phyloP scores from a whole-genome alignment of 2,888 invertebrate species.

The Eristalis intricaria region DNA sequence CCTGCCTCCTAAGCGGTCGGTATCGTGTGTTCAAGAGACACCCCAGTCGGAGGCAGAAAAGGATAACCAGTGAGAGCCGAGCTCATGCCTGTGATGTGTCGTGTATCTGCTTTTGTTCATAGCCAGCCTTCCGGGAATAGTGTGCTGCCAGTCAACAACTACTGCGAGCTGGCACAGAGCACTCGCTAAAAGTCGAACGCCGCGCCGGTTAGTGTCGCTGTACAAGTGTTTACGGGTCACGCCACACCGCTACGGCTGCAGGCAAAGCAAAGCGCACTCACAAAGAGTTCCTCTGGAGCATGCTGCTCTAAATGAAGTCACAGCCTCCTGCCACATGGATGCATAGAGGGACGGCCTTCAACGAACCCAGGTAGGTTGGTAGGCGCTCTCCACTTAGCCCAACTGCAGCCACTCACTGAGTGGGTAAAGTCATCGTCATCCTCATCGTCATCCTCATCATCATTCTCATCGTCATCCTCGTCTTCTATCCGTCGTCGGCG shows the following conservation, averaged over 20 bases:
- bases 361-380: constrained; percentile 42
- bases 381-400: background rate
- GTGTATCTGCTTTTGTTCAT: background rate
- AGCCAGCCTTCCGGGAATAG: background rate
- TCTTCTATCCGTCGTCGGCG: no score
- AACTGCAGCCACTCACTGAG: background rate
- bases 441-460: no score
- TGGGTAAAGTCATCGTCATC: background rate
- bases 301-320: constrained; percentile 34
- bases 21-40: background rate
- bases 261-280: background rate
- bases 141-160: background rate
- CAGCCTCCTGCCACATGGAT: constrained; percentile 43
- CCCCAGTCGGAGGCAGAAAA: background rate
- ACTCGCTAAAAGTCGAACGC: background rate
- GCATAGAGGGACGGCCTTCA: constrained; percentile 31
- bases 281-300: constrained; percentile 7
- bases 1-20: constrained; percentile 8
- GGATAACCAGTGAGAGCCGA: background rate
- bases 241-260: constrained; percentile 12
- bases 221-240: constrained; percentile 44
- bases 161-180: background rate
- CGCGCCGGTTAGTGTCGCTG: background rate
- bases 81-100: background rate
- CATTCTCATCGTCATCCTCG: no score